Conservation (phyloP, 2,797 vertebrate genomes). For the Muraenolepis orangiensis region DNA sequence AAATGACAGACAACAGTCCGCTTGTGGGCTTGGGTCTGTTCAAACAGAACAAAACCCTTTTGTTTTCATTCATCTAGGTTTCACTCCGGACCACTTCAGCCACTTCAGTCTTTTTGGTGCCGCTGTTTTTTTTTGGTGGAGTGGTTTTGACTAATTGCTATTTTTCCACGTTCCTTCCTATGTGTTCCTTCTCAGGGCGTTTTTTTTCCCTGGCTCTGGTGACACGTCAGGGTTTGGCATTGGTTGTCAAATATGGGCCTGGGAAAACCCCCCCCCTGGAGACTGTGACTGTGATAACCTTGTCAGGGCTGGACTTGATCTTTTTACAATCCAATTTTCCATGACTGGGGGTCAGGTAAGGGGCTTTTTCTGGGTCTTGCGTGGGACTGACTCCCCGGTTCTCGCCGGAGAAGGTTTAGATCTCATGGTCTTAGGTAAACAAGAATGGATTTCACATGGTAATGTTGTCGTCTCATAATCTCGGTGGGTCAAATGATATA, state of each 20-base stretch:
- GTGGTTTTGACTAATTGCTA: not conserved
- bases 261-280: not conserved
- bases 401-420: not conserved
- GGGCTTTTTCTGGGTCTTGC: not conserved
- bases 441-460: constrained; percentile 17
- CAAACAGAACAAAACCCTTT: not conserved
- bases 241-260: not conserved
- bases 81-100: not conserved
- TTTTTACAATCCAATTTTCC: not conserved
- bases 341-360: not conserved
- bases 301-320: not conserved
- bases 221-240: not conserved
- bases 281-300: not conserved
- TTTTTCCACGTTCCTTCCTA: constrained; percentile 1
- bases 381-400: not conserved
- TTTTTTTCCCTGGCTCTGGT: not conserved
- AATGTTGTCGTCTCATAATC: constrained; percentile 25
- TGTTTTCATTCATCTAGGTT: not conserved
- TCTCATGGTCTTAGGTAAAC: constrained; percentile 12
- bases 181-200: not conserved
- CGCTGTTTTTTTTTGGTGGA: not conserved
- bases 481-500: constrained; percentile 21
- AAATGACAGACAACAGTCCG: not conserved
- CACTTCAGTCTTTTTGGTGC: not conserved
- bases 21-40: not conserved